Evolutionary conservation across 2,113 vertebrate species (phyloP), one percentile per base, ranked within the genome.

Genomic region (Nettapus auritus): DNA sequence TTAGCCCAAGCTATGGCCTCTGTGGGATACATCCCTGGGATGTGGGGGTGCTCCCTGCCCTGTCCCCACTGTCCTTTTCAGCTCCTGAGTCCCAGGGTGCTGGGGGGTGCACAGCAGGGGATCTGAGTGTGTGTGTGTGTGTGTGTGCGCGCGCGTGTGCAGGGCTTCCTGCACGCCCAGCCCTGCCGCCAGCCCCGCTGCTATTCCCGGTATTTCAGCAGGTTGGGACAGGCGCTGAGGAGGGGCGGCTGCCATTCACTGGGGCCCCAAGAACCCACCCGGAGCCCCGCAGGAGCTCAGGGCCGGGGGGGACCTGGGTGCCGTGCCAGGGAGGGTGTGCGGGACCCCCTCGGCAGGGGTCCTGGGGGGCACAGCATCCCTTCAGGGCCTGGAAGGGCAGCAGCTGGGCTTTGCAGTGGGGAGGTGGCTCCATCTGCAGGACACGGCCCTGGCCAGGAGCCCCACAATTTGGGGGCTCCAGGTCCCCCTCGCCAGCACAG

Each of bases 351-450:
- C 25, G 25, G 52, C 46, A 7, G 40, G 14, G 38, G 2, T 82
- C 44, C 5, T 4, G 55, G 5, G 28, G 50, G 28, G 13, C 14
- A 26, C 26, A 44, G 55, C 7, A 23, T 31, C 50, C 23, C 19
- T 17, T 15, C 68, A 57, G 62, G 4, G 9, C 23, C 20, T 20
- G 57, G 46, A 48, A 48, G 46, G 36, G 36, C 83, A 90, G 76
- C 8, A 40, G 29, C 48, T 4, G 50, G 50, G 23, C 46, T 86
- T 29, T 93, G 57, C 38, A 17, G 66, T 53, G n/a, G 92, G 85
- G 13, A 93, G 62, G 78, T 92, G 93, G 95, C 91, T 90, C 96
- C 95, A 95, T 89, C 91, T 96, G 95, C 93, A 96, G 96, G 96
- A 95, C 87, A 52, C 10, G n/a, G 52, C 16, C 55, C 46, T 15